Evolutionary conservation across 2,888 invertebrate species (phyloP).

Genomic region (Cyaniris semiargus): DNA sequence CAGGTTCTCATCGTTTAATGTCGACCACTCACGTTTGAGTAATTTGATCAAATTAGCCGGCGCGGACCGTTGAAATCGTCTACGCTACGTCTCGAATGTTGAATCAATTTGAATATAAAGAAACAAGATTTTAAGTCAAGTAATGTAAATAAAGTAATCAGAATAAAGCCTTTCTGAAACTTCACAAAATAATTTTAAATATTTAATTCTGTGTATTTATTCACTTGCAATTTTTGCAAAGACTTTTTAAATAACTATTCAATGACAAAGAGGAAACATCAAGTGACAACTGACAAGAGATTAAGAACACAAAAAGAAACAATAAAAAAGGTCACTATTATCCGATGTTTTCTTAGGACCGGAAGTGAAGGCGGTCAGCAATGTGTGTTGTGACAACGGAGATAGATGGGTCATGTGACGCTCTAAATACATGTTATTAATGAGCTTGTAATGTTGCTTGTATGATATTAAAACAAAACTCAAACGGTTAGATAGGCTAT

Average conservation of each 20-base stretch:
- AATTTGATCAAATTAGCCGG: background rate
- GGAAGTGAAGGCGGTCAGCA: background rate
- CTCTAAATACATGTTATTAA: background rate
- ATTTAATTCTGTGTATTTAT: too few species aligned
- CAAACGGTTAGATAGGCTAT: too few species aligned
- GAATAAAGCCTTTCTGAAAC: too few species aligned
- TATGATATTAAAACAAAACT: too few species aligned
- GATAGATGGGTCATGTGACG: conserved; percentile 3
- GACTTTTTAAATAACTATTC: too few species aligned
- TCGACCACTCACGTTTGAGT: conserved; percentile 4
- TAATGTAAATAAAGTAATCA: too few species aligned
- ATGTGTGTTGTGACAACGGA: background rate
- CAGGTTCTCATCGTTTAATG: background rate
- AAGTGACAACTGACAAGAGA: too few species aligned
- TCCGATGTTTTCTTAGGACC: conserved; percentile 16
- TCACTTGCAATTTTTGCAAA: too few species aligned
- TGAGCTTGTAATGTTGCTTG: background rate
- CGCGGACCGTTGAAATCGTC: background rate
- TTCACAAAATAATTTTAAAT: too few species aligned
- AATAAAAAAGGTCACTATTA: background rate
- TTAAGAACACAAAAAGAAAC: too few species aligned
- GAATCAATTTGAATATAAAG: background rate
- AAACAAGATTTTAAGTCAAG: too few species aligned
- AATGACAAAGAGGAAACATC: too few species aligned
- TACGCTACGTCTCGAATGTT: background rate